Evolutionary conservation across 2,113 vertebrate species (phyloP).

Genomic region (Numenius arquata): DNA sequence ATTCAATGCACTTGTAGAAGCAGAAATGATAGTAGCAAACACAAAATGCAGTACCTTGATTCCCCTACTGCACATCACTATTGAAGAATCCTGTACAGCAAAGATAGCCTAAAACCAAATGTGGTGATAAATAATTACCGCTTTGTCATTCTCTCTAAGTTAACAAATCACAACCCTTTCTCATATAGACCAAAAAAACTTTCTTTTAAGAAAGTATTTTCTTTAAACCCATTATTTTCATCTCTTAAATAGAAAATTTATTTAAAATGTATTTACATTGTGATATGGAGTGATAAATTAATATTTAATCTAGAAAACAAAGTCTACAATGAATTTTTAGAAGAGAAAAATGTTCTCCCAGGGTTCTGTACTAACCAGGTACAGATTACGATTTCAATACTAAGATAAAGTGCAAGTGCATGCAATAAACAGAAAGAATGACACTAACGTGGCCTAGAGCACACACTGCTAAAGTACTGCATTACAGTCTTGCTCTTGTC

Average conservation of each 20-base stretch:
- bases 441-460: not conserved
- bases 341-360: not conserved
- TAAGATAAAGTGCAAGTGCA: not conserved
- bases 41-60: not conserved
- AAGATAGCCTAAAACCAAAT: not conserved
- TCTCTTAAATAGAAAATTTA: not conserved
- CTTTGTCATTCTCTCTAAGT: too few species aligned
- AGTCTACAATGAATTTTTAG: not conserved
- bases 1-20: not conserved
- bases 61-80: not conserved
- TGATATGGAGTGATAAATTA: not conserved
- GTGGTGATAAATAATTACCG: too few species aligned
- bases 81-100: not conserved
- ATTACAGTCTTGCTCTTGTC: not conserved
- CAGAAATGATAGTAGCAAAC: not conserved
- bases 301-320: not conserved
- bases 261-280: not conserved
- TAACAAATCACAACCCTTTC: not conserved
- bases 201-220: not conserved
- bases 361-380: not conserved
- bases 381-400: not conserved
- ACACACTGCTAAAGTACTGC: not conserved
- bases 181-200: not conserved
- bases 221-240: not conserved
- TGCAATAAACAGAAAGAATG: not conserved